Evolutionary conservation across 2,888 invertebrate species (phyloP).

Genomic region (Hyposoter dolosus): DNA sequence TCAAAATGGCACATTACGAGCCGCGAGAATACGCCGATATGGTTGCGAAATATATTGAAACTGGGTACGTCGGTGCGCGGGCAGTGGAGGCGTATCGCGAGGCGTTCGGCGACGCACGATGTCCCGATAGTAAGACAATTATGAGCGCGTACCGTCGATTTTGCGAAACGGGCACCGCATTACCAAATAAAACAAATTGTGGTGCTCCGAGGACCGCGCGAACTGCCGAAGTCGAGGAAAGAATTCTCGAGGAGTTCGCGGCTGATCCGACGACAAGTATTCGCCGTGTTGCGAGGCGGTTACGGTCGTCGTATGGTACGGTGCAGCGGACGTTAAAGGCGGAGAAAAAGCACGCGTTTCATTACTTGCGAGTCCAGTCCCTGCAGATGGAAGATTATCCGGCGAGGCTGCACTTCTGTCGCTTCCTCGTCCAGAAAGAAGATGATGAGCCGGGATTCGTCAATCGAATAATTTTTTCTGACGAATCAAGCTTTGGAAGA

Average conservation of each 20-base stretch:
- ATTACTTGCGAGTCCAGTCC: not conserved
- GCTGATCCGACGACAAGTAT: slow-evolving; percentile 3
- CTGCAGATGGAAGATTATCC: not conserved
- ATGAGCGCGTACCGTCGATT: not conserved
- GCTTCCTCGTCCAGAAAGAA: not conserved
- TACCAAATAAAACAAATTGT: not conserved
- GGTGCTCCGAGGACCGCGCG: not conserved
- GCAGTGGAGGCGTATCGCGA: not conserved
- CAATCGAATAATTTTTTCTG: slow-evolving; percentile 19
- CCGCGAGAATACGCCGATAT: not conserved
- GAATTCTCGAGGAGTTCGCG: not conserved
- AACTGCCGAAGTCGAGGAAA: too few species aligned
- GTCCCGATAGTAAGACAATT: not conserved
- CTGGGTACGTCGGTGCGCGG: not conserved
- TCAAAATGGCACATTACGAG: not conserved
- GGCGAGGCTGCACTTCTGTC: slow-evolving; percentile 23
- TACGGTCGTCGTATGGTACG: not conserved
- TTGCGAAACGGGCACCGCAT: not conserved
- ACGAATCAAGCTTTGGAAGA: slow-evolving; percentile 34
- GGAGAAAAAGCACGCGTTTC: not conserved
- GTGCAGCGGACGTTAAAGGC: slow-evolving; percentile 16
- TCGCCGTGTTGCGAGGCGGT: slow-evolving; percentile 2
- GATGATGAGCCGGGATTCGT: slow-evolving; percentile 29
- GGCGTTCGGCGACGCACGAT: not conserved
- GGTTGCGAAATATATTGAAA: not conserved